phyloP scores from a whole-genome alignment of 2,888 invertebrate species.

The Rhagonycha fulva region DNA sequence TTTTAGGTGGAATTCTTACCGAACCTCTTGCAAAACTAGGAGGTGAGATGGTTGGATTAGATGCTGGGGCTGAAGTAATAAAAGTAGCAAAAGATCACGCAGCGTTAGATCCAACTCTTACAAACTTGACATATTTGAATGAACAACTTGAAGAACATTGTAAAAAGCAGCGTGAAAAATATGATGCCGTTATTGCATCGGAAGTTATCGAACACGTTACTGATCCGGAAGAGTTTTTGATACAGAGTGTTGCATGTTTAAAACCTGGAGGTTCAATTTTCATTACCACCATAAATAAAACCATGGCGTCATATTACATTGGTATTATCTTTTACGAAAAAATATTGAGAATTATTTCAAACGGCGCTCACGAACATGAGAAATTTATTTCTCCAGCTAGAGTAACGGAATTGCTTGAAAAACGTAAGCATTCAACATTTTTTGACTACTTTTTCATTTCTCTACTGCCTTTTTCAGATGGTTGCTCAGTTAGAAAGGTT shows the following conservation, averaged over 20 bases:
- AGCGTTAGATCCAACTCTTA: conserved; percentile 49
- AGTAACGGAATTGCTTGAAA: conserved; percentile 69
- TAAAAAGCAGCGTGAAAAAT: conserved; percentile 56
- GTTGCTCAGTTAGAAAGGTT: conserved; percentile 69
- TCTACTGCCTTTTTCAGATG: conserved; percentile 57
- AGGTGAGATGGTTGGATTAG: conserved; percentile 79
- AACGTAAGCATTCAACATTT: not conserved
- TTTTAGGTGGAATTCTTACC: conserved; percentile 49
- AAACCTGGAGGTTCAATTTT: conserved; percentile 71
- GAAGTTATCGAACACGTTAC: conserved; percentile 90
- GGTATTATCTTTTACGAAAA: conserved; percentile 80
- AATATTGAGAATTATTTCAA: conserved; percentile 71
- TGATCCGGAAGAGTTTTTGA: conserved; percentile 71
- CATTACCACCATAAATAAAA: conserved; percentile 70
- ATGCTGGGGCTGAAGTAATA: conserved; percentile 75
- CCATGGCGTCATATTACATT: conserved; percentile 65
- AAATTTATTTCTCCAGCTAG: conserved; percentile 85
- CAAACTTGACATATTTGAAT: conserved; percentile 57
- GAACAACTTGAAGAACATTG: conserved; percentile 62
- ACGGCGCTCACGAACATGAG: conserved; percentile 89
- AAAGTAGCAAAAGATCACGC: conserved; percentile 69
- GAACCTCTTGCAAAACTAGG: conserved; percentile 78
- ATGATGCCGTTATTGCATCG: conserved; percentile 85
- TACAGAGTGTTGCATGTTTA: conserved; percentile 62
- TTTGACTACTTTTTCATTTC: not conserved